Base-by-base conservation (phyloP, 2,113 vertebrate species). In the Propithecus coquereli region DNA sequence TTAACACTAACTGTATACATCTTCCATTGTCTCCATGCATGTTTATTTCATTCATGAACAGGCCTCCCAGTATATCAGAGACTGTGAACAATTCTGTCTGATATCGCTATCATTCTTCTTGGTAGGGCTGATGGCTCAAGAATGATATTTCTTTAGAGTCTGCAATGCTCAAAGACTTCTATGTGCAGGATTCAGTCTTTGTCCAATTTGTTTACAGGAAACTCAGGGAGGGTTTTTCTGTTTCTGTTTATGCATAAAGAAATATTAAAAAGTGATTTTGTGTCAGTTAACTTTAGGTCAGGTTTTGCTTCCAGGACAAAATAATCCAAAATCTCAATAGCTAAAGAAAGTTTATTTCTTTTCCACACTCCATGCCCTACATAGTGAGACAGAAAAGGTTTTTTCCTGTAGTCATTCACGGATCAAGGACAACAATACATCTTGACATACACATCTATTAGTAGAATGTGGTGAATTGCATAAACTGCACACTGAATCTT, bases 21-120 rank as follows among this genome's bases (percentile, higher is more conserved):
- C 59, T 54, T 84, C 23, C 20, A 61, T 91, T 96, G 40, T 76
- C 65, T 84, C 37, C 17, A 65, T 92, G 8, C 43, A 17, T 91
- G 87, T 86, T 94, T n/a, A 83, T 88, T 97, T 96, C 45, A 96
- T 52, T 89, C 63, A 91, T 32, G 17, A 86, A 61, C 23, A 66
- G n/a, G 6, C 4, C 17, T 77, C 37, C n/a, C 22, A 45, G 34
- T 71, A 68, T 14, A 68, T 82, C 50, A 89, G 23, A 91, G 16
- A 65, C 3, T 73, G 3, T 40, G 40, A 27, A 59, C 8, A 83
- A 6, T 9, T 76, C 12, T 63, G 1, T 63, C 27, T 93, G 34
- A 11, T 16, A 91, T 43, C 37, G 76, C 40, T 54, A 8, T 34
- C 54, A 77, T 71, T n/a, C 30, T 94, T 92, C 34, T 59, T 34